Base-by-base conservation (phyloP, 2,888 invertebrate genomes). In the Formica aserva region DNA sequence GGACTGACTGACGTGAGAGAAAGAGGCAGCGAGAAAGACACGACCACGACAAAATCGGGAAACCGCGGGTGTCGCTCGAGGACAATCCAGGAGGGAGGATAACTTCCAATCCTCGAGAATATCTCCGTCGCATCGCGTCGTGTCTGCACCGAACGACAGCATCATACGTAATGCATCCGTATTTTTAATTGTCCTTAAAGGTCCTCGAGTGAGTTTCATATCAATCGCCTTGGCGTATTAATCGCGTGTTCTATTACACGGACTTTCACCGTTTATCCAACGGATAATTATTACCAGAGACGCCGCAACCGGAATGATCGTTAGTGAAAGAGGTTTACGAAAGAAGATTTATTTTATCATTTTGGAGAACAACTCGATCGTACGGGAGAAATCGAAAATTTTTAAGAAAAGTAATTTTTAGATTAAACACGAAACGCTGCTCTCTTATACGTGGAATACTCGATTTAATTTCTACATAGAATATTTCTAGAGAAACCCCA, bases 221-320 rank as follows among this genome's bases (percentile, higher is more conserved):
- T 90, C 89, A 88, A 91, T 90, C 82, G 88, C 72, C 75, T 82
- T 82, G 85, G 69, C 71, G 85, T 89, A 87, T 89, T 90, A 89
- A 89, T 89, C 89, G 90, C 90, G 82, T 84, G 82, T 87, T 85
- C 87, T 86, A 90, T 88, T 85, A 87, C 84, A 84, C 48, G 85
- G 81, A 89, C 86, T 88, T 90, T 89, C 90, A 83, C 84, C 90
- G 83, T 74, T 85, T 83, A 84, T 90, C 85, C 88, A 81, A 76
- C 84, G 78, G 65, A 82, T 85, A 86, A 91, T 90, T 89, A 89
- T 81, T 22, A 74, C 71, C 82, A 62, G 82, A 83, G 80, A 72
- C 84, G 84, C 77, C 81, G 84, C 57, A 67, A n/a, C 65, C 35
- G 65, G 65, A 74, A 83, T 69, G 85, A 26, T 5, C 67, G 57